A percentile compares a stretch with the other conserved stretches of the same genome.
Evolutionary conservation across 2,113 vertebrate genomes (phyloP).

Genomic region (Peromyscus maniculatus): DNA sequence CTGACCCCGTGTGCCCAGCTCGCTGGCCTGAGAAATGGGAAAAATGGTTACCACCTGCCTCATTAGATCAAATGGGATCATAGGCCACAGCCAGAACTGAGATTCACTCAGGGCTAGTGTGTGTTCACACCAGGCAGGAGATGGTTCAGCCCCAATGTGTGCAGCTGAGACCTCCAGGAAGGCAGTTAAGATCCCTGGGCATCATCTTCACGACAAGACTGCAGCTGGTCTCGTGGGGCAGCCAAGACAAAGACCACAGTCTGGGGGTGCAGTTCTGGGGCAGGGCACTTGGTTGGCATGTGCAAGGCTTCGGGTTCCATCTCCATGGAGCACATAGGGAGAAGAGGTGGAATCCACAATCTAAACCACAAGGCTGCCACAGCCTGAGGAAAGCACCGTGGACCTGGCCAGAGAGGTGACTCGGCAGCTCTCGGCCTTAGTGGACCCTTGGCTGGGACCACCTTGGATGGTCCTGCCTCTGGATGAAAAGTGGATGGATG

Average conservation of each 20-base stretch:
- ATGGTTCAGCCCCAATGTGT: not conserved
- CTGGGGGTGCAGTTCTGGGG: not conserved
- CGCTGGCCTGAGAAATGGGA: not conserved
- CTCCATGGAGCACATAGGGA: not conserved
- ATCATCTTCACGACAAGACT: not conserved
- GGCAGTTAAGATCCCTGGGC: not conserved
- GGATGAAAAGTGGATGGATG: not conserved
- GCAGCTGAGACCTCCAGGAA: not conserved
- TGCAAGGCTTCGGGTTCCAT: not conserved
- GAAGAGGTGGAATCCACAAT: not conserved
- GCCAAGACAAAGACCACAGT: not conserved
- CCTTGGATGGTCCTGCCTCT: not conserved
- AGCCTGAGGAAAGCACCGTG: too few relatives aligned
- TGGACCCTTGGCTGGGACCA: accelerated
- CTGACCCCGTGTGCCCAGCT: accelerated
- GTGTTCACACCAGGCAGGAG: not conserved
- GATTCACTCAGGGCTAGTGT: accelerated
- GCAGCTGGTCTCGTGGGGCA: not conserved
- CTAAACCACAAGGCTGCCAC: not conserved
- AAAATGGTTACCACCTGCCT: accelerated
- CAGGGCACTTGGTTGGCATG: not conserved
- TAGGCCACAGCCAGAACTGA: not conserved
- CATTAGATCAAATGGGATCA: not conserved
- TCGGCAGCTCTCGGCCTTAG: not conserved
- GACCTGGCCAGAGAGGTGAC: not conserved